Evolutionary conservation across 2,888 invertebrate genomes (phyloP), one percentile per base, ranked within the genome.

Genomic region (Dryocosmus kuriphilus): DNA sequence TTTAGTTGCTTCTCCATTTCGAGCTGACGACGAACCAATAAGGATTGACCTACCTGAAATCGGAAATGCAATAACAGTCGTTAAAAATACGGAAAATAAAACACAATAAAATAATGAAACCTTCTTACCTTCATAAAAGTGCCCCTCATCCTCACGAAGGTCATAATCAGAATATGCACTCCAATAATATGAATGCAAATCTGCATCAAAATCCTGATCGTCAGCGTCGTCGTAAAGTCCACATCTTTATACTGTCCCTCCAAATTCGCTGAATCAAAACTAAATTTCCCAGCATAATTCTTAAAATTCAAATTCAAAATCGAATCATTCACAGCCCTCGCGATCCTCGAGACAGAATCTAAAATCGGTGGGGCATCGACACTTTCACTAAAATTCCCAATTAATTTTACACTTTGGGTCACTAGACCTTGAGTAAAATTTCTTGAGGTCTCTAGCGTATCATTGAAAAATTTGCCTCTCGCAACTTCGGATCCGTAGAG

Each of bases 1-100:
- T 98, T 98, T 63, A 98, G 93, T 89, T 97, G 96, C 87, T 98
- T 98, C 90, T 99, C 99, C 93, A 97, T 95, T 92, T 98, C 97
- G 79, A 99, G 92, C 90, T 98, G 98, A 75, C 96, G 94, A 41
- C 98, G 93, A 6, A 98, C 98, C 79, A 98, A 92, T 80, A 98
- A 92, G 86, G 98, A 98, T 91, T 98, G 98, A 1, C 98, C 98
- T 74, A 89, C 71, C 71, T 71, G 8, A 11, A 63, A 63, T n/a
- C 22, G 0, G 5, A 30, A 62, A 8, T 16, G n/a, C n/a, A n/a
- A n/a, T n/a, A n/a, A n/a, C n/a, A n/a, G n/a, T n/a, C n/a, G n/a
- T n/a, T n/a, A n/a, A n/a, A n/a, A n/a, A n/a, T n/a, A n/a, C n/a
- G n/a, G n/a, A n/a, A 6, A 46, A 4, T 16, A 4, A 5, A 16